These are phyloP conservation scores for Peucedramus taeniatus DNA, from an alignment of 2,113 vertebrate species.

Conservation along the genomic window DNA sequence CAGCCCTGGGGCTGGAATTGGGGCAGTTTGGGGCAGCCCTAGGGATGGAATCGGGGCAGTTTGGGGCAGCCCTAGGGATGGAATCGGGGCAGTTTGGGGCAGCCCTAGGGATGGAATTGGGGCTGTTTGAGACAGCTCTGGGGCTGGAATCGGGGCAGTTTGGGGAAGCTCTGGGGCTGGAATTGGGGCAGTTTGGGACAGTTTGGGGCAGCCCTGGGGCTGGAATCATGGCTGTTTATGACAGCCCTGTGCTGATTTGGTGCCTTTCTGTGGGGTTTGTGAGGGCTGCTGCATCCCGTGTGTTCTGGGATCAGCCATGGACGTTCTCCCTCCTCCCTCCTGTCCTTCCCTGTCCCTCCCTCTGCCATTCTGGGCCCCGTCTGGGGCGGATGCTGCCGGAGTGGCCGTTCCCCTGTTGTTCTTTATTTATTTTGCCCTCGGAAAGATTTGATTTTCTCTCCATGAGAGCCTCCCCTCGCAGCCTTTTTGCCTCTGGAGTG, in stretches of 20 bases:
- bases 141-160: rapidly evolving
- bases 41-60: rapidly evolving
- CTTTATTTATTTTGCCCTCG: background rate
- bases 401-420: background rate
- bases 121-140: background rate
- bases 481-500: background rate
- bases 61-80: background rate
- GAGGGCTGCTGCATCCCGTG: rapidly evolving
- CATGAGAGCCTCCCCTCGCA: background rate
- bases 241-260: background rate
- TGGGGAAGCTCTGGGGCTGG: background rate
- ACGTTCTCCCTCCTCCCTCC: background rate
- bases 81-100: background rate
- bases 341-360: rapidly evolving
- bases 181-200: rapidly evolving
- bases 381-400: background rate
- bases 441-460: background rate
- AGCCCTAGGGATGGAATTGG: rapidly evolving
- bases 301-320: background rate
- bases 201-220: background rate
- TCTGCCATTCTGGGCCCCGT: background rate
- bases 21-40: background rate
- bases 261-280: background rate
- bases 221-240: background rate
- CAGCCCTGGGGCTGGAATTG: rapidly evolving